phyloP scores from a whole-genome alignment of 2,797 vertebrate genomes.

The Tiaroga cobitis region DNA sequence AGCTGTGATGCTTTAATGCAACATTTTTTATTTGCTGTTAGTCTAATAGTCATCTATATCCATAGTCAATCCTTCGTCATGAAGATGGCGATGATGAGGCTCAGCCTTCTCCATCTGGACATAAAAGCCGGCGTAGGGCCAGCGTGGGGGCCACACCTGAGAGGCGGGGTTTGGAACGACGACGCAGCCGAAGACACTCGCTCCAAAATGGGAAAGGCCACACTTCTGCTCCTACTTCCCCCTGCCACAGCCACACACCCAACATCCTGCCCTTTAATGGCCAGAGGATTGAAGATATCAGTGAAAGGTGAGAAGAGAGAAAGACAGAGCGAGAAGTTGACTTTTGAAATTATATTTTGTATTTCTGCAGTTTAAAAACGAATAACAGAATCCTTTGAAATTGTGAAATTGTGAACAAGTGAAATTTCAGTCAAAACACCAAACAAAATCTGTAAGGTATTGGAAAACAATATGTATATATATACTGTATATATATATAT shows the following conservation, averaged over 20 bases:
- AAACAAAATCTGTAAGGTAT: too few species aligned
- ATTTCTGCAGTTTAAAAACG: neutral
- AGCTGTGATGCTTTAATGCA: neutral
- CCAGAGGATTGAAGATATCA: slow-evolving; percentile 80
- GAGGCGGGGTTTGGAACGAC: slow-evolving; percentile 84
- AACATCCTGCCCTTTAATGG: slow-evolving; percentile 76
- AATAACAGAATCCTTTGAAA: neutral
- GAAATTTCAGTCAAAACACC: neutral
- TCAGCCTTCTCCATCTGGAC: slow-evolving; percentile 77
- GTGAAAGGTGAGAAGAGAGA: slow-evolving; percentile 84
- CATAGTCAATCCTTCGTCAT: slow-evolving; percentile 84
- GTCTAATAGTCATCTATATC: neutral
- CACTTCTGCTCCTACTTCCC: slow-evolving; percentile 85
- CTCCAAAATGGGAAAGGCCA: slow-evolving; percentile 83
- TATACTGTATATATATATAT: too few species aligned
- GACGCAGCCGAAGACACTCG: slow-evolving; percentile 92
- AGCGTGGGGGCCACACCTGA: slow-evolving; percentile 84
- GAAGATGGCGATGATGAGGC: slow-evolving; percentile 89
- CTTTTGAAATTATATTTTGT: neutral
- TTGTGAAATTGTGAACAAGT: too few species aligned
- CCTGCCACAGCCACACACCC: slow-evolving; percentile 66
- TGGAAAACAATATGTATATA: neutral
- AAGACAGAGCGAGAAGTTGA: neutral
- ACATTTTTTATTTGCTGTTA: neutral
- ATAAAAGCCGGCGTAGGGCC: slow-evolving; percentile 86